Base-by-base conservation (phyloP, 2,888 invertebrate species). In the Nomada ruficornis region DNA sequence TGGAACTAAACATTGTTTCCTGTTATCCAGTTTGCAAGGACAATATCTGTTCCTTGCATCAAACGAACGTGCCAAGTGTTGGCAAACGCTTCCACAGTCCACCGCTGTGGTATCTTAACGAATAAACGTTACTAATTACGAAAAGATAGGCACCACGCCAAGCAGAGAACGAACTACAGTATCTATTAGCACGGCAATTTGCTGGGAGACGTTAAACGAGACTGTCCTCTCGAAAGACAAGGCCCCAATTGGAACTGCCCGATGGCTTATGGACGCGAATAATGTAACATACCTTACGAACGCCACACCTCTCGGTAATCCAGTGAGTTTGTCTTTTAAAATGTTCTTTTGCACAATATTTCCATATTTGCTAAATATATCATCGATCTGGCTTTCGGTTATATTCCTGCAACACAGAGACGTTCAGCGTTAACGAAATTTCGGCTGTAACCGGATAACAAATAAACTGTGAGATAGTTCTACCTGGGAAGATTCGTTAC, bases 301-400 rank as follows among this genome's bases (percentile, higher is more conserved):
- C 20, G 98, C 99, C 71, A 98, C 98, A 63, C 98, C 98, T 89
- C 98, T 95, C 11, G 98, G 98, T 91, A 97, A 95, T 67, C 98
- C 98, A 68, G 97, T 98, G 79, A 97, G 95, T 94, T 98, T 98
- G 93, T 98, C 98, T 89, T 97, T 96, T 88, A 98, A 95, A 89
- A 99, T 96, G 91, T 98, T 98, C 93, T 97, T 97, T 94, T 98
- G 98, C 87, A 98, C 97, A 93, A 98, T 98, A 89, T 96, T 96
- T 50, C 98, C 98, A 94, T 96, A 98, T 93, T 97, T 96, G 90
- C 97, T 96, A 94, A 98, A 98, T 93, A 98, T 95, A 79, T 96
- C 96, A 90, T 98, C 97, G 80, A 98, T 95, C 91, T 98, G 97
- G 64, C 96, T 96, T 92, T 98, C 98, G 55, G 97, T 97, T 86